A percentile compares a stretch with the other conserved stretches of the same genome.
phyloP scores from a whole-genome alignment of 2,888 invertebrate genomes.

The Oxystoma pomonae region DNA sequence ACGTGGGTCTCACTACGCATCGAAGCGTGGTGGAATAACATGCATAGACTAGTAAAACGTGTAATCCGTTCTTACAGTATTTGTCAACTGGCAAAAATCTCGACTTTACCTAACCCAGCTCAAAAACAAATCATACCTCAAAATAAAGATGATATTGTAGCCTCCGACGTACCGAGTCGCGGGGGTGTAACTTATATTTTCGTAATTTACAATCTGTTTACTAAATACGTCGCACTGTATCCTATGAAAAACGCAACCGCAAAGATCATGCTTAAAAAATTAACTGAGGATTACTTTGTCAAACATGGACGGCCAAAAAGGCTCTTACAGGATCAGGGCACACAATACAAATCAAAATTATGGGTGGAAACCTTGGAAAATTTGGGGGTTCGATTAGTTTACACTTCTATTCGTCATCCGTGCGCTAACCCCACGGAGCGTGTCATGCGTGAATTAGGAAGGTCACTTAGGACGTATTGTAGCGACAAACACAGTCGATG shows the following conservation, averaged over 20 bases:
- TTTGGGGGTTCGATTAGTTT: neutral
- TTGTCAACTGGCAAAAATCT: constrained; percentile 10
- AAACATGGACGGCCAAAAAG: neutral
- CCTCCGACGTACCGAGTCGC: constrained; percentile 16
- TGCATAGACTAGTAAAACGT: constrained; percentile 9
- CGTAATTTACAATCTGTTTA: constrained; percentile 34
- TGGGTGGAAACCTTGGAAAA: neutral
- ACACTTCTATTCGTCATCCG: neutral
- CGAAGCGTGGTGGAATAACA: constrained; percentile 18
- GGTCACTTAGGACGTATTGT: neutral
- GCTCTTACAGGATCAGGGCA: constrained; percentile 1
- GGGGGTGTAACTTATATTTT: constrained; percentile 39
- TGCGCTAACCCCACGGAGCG: neutral
- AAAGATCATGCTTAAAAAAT: constrained; percentile 3
- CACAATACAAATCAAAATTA: constrained; percentile 5
- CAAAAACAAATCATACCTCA: constrained; percentile 8
- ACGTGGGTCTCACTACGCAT: constrained; percentile 12
- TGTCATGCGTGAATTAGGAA: neutral
- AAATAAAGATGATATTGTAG: neutral
- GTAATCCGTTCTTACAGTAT: constrained; percentile 7
- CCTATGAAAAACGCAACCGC: constrained; percentile 10
- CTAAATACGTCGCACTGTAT: constrained; percentile 5
- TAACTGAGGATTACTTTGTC: constrained; percentile 4
- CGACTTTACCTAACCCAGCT: constrained; percentile 8
- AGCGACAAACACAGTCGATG: neutral